Evolutionary conservation across 2,797 vertebrate species (phyloP), one percentile per base, ranked within the genome.

Genomic region (Myripristis murdjan): DNA sequence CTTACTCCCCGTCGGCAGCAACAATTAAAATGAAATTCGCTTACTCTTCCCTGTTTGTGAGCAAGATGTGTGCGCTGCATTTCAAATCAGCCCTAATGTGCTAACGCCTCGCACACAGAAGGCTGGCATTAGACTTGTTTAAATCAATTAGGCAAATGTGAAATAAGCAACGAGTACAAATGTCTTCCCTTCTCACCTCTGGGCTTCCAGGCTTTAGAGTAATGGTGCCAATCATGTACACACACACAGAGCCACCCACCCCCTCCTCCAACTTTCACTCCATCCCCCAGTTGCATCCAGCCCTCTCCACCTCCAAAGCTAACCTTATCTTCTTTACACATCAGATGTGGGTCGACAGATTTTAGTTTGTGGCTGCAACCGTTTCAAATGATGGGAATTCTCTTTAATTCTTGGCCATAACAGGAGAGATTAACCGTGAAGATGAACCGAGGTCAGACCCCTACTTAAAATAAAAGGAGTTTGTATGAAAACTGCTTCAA

Each of bases 121-220:
- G 87, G 81, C 82, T 84, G 89, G 89, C 90, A 89, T 90, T 91
- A 90, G 87, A 81, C 89, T 89, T 92, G 90, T 95, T 94, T 92
- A 94, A 94, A 94, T 93, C 92, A 94, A 94, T 95, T 94, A 95
- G 89, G 89, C 86, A 94, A 92, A 93, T 93, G 87, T 90, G 84
- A 86, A 93, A 92, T 89, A 88, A 88, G 89, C 87, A 91, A 79
- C 60, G 83, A 80, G 86, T 79, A 76, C 85, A 90, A 92, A 89
- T 91, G 87, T 86, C 87, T 89, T 88, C 88, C 72, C 86, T 76
- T 78, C 90, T 93, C 79, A 89, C 89, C 88, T 80, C 80, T 3
- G 71, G 83, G 79, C 79, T 81, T 77, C 69, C 65, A 86, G 83
- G 74, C 88, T 85, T 88, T 77, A 77, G 64, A 62, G 87, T 84